A percentile compares a stretch with the other conserved stretches of the same genome.
Conservation (phyloP, 2,888 invertebrate species). For the Oasisia sp. region DNA sequence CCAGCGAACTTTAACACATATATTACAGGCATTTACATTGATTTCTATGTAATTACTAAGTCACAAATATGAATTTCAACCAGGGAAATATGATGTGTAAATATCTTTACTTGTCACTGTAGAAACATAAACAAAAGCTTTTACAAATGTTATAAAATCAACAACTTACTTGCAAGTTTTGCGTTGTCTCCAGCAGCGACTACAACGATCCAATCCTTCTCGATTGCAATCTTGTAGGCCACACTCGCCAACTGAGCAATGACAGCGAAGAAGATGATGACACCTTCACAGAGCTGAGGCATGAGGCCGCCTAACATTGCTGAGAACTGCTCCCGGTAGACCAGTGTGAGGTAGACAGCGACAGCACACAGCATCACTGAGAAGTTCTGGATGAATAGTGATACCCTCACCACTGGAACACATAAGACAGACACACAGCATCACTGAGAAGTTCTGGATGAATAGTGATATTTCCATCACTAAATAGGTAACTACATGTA, state of each 20-base stretch:
- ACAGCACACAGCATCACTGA: constrained; percentile 65
- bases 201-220: constrained; percentile 68
- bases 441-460: too few relatives aligned
- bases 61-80: too few relatives aligned
- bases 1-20: too few relatives aligned
- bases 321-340: constrained; percentile 37
- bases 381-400: constrained; percentile 67
- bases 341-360: constrained; percentile 58
- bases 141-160: constrained; percentile 40
- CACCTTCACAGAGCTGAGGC: constrained; percentile 27
- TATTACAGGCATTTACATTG: too few relatives aligned
- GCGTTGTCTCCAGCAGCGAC: constrained; percentile 54
- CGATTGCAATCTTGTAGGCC: constrained; percentile 63
- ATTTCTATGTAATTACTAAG: too few relatives aligned
- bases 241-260: constrained; percentile 53
- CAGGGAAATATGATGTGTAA: too few relatives aligned
- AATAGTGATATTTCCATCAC: constrained; percentile 62
- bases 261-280: constrained; percentile 34
- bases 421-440: constrained; percentile 41
- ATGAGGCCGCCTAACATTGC: constrained; percentile 27
- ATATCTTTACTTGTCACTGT: background rate
- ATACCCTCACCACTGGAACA: constrained; percentile 67
- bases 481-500: constrained; percentile 38
- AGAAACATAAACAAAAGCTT: background rate
- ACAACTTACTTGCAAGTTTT: constrained; percentile 61